These are phyloP conservation scores for Chloroclysta siterata DNA, from an alignment of 2,888 invertebrate genomes.

Conservation along the genomic window DNA sequence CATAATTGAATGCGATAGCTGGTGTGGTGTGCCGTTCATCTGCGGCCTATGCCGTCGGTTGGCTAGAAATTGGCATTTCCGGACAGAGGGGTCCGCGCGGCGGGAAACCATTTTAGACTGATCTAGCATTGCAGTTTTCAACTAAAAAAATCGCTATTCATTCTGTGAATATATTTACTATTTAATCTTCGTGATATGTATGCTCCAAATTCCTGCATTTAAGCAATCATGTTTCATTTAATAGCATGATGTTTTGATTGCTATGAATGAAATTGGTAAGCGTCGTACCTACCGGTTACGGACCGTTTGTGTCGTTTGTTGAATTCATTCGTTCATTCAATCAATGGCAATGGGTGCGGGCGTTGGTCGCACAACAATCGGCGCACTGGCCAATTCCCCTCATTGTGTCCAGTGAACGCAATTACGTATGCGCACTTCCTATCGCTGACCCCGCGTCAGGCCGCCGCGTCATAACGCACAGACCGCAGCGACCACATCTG, in stretches of 20 bases:
- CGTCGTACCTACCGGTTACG: slow-evolving; percentile 55
- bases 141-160: background rate
- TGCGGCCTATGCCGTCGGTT: slow-evolving; percentile 48
- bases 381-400: slow-evolving; percentile 81
- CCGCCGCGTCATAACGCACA: slow-evolving; percentile 43
- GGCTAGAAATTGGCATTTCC: slow-evolving; percentile 70
- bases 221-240: slow-evolving; percentile 18
- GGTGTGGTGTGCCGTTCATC: slow-evolving; percentile 57
- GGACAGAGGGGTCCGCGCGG: slow-evolving; percentile 54
- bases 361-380: slow-evolving; percentile 83
- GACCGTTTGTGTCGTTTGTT: slow-evolving; percentile 71
- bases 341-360: slow-evolving; percentile 81
- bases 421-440: slow-evolving; percentile 81
- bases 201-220: slow-evolving; percentile 2
- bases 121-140: slow-evolving; percentile 31
- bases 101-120: slow-evolving; percentile 48
- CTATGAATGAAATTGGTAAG: slow-evolving; percentile 40
- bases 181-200: background rate
- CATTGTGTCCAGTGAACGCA: slow-evolving; percentile 81
- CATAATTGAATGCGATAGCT: slow-evolving; percentile 66
- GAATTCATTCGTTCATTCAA: slow-evolving; percentile 78
- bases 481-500: slow-evolving; percentile 64
- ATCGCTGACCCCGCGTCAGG: slow-evolving; percentile 63
- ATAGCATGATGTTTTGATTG: slow-evolving; percentile 19
- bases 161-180: background rate